Percentiles rank a stretch among this genome's conserved stretches.
phyloP scores from a whole-genome alignment of 2,888 invertebrate genomes.

The Andrena trimmerana region DNA sequence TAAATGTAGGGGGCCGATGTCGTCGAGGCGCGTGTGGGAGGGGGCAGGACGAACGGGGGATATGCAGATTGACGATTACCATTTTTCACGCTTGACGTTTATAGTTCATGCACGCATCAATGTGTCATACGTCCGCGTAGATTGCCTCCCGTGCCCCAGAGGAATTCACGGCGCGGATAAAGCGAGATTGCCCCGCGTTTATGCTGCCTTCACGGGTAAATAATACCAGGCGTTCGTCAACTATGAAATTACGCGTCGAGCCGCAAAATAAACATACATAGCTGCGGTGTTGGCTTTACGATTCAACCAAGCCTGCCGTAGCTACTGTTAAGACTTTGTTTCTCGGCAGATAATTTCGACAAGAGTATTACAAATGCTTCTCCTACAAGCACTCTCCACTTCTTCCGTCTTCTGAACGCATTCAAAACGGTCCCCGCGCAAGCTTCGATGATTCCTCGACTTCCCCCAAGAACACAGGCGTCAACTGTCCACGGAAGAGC shows the following conservation, averaged over 20 bases:
- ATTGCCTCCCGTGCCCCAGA: slow-evolving; percentile 39
- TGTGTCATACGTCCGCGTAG: slow-evolving; percentile 60
- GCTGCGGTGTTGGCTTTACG: slow-evolving; percentile 28
- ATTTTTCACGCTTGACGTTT: slow-evolving; percentile 70
- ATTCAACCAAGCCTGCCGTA: background rate
- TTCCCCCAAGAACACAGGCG: too few relatives aligned
- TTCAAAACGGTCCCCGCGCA: too few relatives aligned
- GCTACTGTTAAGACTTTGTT: slow-evolving; percentile 42
- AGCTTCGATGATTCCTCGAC: too few relatives aligned
- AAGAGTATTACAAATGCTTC: background rate
- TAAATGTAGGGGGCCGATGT: slow-evolving; percentile 49
- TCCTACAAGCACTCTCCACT: too few relatives aligned
- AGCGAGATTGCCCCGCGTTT: slow-evolving; percentile 1
- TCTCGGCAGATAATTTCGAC: slow-evolving; percentile 5
- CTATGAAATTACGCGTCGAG: slow-evolving; percentile 31
- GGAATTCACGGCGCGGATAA: slow-evolving; percentile 36
- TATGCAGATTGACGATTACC: slow-evolving; percentile 67
- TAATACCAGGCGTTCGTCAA: slow-evolving; percentile 46
- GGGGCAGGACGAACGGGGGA: slow-evolving; percentile 8
- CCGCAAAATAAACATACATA: slow-evolving; percentile 32
- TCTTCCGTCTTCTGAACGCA: too few relatives aligned
- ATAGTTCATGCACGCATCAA: slow-evolving; percentile 68
- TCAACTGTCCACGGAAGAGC: background rate
- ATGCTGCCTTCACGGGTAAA: slow-evolving; percentile 22
- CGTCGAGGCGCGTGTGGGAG: slow-evolving; percentile 32